These are phyloP conservation scores for Hippoglossus stenolepis DNA, from an alignment of 2,113 vertebrate genomes.

Conservation along the genomic window DNA sequence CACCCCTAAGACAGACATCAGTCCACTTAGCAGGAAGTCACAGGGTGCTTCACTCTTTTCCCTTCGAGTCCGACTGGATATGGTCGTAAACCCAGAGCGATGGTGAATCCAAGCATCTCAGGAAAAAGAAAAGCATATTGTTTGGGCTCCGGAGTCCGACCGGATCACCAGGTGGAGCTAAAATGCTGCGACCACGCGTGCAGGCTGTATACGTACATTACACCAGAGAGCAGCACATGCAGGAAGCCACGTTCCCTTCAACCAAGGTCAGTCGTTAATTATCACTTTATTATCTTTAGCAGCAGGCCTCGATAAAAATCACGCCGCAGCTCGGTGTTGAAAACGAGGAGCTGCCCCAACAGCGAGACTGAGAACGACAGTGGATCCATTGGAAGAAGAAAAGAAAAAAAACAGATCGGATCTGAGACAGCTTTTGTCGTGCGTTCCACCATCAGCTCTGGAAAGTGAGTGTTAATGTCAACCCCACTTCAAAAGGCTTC, in stretches of 20 bases:
- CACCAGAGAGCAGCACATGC: conserved; percentile 10
- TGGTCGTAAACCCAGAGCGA: no score
- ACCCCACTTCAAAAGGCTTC: conserved; percentile 37
- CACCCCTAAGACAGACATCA: not conserved
- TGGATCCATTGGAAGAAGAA: conserved; percentile 29
- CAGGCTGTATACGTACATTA: conserved; percentile 35
- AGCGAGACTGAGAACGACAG: conserved; percentile 24
- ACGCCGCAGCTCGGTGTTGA: conserved; percentile 28
- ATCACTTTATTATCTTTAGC: conserved; percentile 70
- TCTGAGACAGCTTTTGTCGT: conserved; percentile 47
- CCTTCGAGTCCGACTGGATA: no score
- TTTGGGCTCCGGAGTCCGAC: conserved; percentile 9
- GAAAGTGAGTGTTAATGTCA: conserved; percentile 50
- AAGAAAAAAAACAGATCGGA: conserved; percentile 20
- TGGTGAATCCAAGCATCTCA: no score
- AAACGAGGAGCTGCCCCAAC: conserved; percentile 44
- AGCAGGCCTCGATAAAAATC: conserved; percentile 45
- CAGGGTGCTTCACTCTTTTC: no score
- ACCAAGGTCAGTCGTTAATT: conserved; percentile 72
- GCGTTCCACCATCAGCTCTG: conserved; percentile 46
- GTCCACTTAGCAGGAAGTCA: no score
- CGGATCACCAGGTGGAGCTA: conserved; percentile 76
- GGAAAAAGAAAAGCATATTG: not conserved
- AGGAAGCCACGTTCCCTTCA: conserved; percentile 43
- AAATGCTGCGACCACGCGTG: conserved; percentile 54